Evolutionary conservation across 2,888 invertebrate genomes (phyloP).

Genomic region (Rosalia funebris): DNA sequence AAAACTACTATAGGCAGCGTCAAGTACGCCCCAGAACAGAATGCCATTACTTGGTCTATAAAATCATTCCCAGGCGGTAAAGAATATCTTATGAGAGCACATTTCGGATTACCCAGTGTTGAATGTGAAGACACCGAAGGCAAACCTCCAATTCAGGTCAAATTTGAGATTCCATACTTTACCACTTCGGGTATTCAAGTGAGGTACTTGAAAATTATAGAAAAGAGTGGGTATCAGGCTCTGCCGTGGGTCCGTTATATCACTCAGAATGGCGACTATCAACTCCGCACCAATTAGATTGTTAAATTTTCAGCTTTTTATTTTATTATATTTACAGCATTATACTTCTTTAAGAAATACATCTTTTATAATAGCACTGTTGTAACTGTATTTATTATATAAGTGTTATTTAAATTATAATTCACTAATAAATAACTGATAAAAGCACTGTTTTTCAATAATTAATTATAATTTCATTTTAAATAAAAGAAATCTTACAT

Average conservation of each 20-base stretch:
- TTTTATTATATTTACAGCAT: constrained; percentile 6
- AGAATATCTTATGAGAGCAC: constrained; percentile 97
- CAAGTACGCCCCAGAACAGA: constrained; percentile 96
- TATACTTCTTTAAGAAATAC: background rate
- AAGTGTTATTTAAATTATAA: background rate
- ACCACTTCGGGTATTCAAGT: constrained; percentile 99
- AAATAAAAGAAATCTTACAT: no score
- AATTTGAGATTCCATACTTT: constrained; percentile 99
- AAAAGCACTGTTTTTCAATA: no score
- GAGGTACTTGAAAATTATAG: constrained; percentile 96
- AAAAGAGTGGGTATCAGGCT: constrained; percentile 99
- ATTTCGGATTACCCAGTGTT: constrained; percentile 96
- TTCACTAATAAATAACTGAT: no score
- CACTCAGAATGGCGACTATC: constrained; percentile 99
- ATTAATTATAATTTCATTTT: no score
- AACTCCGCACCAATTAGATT: constrained; percentile 88
- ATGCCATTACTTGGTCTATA: constrained; percentile 96
- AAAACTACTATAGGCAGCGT: constrained; percentile 97
- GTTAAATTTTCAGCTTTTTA: background rate
- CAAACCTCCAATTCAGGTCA: constrained; percentile 97
- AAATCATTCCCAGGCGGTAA: constrained; percentile 98
- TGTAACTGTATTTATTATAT: background rate
- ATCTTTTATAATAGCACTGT: background rate
- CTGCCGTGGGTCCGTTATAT: constrained; percentile 99
- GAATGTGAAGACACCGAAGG: constrained; percentile 94